Conservation (phyloP, 2,888 invertebrate genomes). For the Eubasilissa splendida region DNA sequence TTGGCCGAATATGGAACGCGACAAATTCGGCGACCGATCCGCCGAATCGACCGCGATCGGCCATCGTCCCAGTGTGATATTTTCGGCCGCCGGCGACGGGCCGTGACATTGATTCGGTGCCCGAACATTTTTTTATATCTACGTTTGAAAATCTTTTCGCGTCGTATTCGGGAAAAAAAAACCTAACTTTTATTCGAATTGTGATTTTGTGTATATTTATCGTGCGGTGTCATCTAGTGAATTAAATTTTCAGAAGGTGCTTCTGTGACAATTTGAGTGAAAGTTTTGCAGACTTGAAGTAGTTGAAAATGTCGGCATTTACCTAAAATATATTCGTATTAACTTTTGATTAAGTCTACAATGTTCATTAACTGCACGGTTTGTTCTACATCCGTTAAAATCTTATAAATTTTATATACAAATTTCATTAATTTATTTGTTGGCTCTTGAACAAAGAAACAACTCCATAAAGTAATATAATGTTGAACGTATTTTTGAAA, state of each 20-base stretch:
- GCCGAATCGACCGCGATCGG: constrained; percentile 16
- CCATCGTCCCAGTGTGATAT: neutral
- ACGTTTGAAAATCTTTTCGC: neutral
- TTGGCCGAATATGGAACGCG: constrained; percentile 33
- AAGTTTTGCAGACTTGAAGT: no score
- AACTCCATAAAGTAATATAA: neutral
- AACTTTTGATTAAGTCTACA: no score
- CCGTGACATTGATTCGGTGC: constrained; percentile 20
- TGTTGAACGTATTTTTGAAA: neutral
- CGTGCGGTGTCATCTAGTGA: no score
- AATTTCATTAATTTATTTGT: neutral
- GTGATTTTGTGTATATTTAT: neutral
- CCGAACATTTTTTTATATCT: neutral
- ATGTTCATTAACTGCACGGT: no score
- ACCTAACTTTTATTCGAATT: neutral
- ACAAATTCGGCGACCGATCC: constrained; percentile 32
- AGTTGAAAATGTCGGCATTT: no score
- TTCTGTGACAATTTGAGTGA: no score
- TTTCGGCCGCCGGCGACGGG: neutral
- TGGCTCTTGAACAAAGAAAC: constrained; percentile 8
- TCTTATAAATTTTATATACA: neutral
- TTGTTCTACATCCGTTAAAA: no score
- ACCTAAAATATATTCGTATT: no score
- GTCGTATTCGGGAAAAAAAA: neutral
- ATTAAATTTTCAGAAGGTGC: no score